Base-by-base conservation (phyloP, 2,113 vertebrate genomes). In the Ciconia stormi region DNA sequence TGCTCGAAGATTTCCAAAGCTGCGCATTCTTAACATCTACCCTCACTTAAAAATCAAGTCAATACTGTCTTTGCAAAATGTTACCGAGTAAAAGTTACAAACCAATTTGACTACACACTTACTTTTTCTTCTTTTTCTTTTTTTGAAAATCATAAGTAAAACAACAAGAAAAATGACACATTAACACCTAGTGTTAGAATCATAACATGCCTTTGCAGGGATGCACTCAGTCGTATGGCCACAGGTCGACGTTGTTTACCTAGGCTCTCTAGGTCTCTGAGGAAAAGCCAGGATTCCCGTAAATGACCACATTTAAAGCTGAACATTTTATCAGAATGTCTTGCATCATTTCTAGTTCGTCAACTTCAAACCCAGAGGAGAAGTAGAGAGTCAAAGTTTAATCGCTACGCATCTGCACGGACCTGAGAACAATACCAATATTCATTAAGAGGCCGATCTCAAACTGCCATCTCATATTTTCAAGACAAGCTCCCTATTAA, bases 401-500 rank as follows among this genome's bases (percentile, higher is more conserved):
- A 76, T 42, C 69, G 82, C 62, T n/a, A 90, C 90, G 82, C 74
- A 93, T 96, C 81, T 83, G 82, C 55, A 80, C 1, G 0, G 67
- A 73, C 42, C 30, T 1, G 44, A 94, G 96, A 95, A 96, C 94
- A 97, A 96, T 97, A 93, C 78, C 67, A 90, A 97, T 97, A 97
- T 97, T 97, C 95, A 95, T 62, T 50, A 85, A 77, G 87, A 80
- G 66, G 55, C 67, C 0, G 1, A 73, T 93, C 71, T 95, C 84
- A 66, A 71, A 63, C 94, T 87, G 49, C 87, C 70, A 71, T 93
- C 94, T 89, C 91, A 40, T 90, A 67, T 80, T 96, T 96, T 90
- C 79, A 47, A 91, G 71, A 95, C 91, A 96, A 97, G 62, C 1
- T 2, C 30, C 38, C 76, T 44, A 95, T 96, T 96, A 95, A 97